phyloP scores from a whole-genome alignment of 2,888 invertebrate genomes.

The Leucoptera coffeella region DNA sequence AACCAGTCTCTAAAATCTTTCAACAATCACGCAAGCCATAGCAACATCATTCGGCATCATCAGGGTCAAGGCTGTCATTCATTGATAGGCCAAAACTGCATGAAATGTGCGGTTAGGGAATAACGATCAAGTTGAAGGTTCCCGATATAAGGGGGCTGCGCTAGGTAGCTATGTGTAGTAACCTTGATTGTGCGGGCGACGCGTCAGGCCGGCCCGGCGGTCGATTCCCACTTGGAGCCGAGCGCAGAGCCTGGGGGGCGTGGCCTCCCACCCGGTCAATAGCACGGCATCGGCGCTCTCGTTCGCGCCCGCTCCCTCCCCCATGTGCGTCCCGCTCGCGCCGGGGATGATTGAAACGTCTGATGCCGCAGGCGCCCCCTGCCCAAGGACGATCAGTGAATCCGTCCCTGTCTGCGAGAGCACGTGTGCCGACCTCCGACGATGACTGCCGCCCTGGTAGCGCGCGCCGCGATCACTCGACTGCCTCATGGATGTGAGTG shows the following conservation, averaged over 20 bases:
- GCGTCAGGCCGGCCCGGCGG: constrained; percentile 49
- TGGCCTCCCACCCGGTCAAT: constrained; percentile 50
- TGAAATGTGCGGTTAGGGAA: too few species aligned
- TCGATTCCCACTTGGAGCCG: constrained; percentile 51
- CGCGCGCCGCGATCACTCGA: too few species aligned
- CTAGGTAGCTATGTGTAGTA: constrained; percentile 14
- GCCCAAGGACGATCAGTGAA: constrained; percentile 53
- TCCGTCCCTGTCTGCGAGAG: constrained; percentile 53
- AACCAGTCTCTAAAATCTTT: too few species aligned
- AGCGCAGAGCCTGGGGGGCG: constrained; percentile 48
- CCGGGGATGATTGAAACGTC: constrained; percentile 53
- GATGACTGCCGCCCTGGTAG: constrained; percentile 45
- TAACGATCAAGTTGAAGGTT: too few species aligned
- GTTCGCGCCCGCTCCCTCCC: constrained; percentile 13
- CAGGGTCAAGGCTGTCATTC: not conserved
- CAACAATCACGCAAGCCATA: too few species aligned
- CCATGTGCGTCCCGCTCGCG: constrained; percentile 23
- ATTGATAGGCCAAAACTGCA: constrained; percentile 18
- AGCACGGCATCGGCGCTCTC: constrained; percentile 38
- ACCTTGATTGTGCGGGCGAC: constrained; percentile 35
- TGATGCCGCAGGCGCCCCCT: constrained; percentile 51
- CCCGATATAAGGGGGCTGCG: too few species aligned
- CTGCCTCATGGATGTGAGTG: too few species aligned
- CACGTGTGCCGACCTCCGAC: constrained; percentile 49
- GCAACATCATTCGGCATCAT: too few species aligned